Base-by-base conservation (phyloP, 2,797 vertebrate genomes). In the Schizopygopsis malacanthus region DNA sequence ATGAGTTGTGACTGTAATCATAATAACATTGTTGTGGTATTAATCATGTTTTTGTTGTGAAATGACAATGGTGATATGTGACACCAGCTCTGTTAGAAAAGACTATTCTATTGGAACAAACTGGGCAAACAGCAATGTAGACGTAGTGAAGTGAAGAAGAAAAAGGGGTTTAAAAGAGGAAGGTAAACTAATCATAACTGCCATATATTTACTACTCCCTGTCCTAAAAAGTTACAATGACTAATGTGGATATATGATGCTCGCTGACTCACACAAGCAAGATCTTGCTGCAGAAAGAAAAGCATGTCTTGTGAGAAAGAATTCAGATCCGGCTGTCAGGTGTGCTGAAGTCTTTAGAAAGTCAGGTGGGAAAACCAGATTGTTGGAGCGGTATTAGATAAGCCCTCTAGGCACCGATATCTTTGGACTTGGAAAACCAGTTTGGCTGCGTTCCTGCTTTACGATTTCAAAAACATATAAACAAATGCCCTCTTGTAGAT, bases 61-160 rank as follows among this genome's bases (percentile, higher is more conserved):
- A 50, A 4, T 41, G 13, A 4, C 8, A 1, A 52, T 10, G 47
- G 7, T 52, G 28, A 5, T 54, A 1, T 75, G 8, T 52, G 12
- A n/a, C 10, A 20, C 15, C 16, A 37, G 15, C n/a, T 72, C 25
- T 72, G 77, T 61, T 59, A 84, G 71, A 77, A 79, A 39, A 37
- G 54, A 12, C 33, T 67, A 81, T 87, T 87, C n/a, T 61, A 84
- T 87, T 87, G 76, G 80, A 77, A 67, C 33, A 72, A 43, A 63
- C 69, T 50, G 22, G 69, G 47, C 39, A 50, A 56, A 81, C 59
- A 13, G 33, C 16, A 47, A 25, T 77, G 83, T 61, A 54, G 33
- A 50, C 39, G 82, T 69, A 25, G 7, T 22, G 70, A 72, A n/a
- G 41, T 45, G 22, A 25, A 41, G 20, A 71, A 70, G 9, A 72